Evolutionary conservation across 2,888 invertebrate species (phyloP).

Genomic region (Acanthoscelides obtectus): DNA sequence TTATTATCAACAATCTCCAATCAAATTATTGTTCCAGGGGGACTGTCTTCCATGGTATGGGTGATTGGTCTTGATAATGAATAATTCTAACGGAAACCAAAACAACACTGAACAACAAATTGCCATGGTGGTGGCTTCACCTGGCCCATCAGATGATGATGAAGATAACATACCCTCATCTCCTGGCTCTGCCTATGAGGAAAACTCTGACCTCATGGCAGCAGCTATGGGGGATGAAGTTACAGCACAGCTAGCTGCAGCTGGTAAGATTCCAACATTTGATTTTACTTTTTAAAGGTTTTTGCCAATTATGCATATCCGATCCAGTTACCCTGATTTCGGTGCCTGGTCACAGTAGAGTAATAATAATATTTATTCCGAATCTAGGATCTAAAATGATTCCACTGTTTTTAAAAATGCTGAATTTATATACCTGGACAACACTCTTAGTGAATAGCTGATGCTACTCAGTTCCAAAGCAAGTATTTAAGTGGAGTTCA

Average conservation of each 20-base stretch:
- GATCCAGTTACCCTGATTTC: no score
- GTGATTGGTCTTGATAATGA: constrained; percentile 46
- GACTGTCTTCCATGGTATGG: constrained; percentile 38
- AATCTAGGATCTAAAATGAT: no score
- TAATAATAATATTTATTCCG: no score
- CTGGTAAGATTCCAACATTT: constrained; percentile 59
- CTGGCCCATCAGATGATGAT: constrained; percentile 62
- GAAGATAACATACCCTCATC: constrained; percentile 82
- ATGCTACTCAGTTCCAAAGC: no score
- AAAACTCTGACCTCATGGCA: constrained; percentile 82
- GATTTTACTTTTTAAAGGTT: no score
- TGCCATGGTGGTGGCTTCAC: constrained; percentile 58
- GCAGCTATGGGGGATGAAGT: constrained; percentile 89
- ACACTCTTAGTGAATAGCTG: no score
- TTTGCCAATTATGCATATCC: no score
- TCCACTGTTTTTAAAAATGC: no score
- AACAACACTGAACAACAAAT: constrained; percentile 60
- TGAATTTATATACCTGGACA: no score
- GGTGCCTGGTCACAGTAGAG: no score
- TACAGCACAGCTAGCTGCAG: constrained; percentile 92
- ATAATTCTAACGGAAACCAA: constrained; percentile 44
- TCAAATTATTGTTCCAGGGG: constrained; percentile 25
- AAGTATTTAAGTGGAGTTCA: no score
- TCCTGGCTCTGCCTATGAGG: constrained; percentile 72
- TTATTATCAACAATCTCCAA: no score